These are phyloP conservation scores for Phodopus roborovskii DNA, from an alignment of 2,113 vertebrate species.

Conservation along the genomic window DNA sequence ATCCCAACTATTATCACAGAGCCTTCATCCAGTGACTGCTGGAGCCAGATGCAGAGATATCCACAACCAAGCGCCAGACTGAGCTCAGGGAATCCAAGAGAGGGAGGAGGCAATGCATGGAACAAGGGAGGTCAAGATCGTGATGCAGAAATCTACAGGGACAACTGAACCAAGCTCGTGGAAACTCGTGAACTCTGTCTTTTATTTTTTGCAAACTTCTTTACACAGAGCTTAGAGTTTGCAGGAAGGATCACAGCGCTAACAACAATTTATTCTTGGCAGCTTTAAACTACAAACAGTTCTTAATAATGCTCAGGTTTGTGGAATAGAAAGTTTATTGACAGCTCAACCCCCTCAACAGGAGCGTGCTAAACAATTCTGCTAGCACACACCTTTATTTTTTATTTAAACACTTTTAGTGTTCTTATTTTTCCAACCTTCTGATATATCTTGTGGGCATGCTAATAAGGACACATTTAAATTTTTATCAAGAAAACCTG, in stretches of 20 bases:
- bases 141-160: too few species aligned
- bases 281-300: background rate
- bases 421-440: background rate
- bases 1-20: too few species aligned
- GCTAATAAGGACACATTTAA: background rate
- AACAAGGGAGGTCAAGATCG: too few species aligned
- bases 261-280: background rate
- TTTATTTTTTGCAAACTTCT: background rate
- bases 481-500: background rate
- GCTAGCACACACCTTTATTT: background rate
- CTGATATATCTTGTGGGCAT: background rate
- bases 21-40: too few species aligned
- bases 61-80: too few species aligned
- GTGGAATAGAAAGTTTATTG: background rate
- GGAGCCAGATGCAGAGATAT: too few species aligned
- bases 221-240: background rate
- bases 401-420: background rate
- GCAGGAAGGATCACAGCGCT: background rate
- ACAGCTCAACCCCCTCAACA: background rate
- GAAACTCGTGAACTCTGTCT: background rate
- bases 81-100: too few species aligned
- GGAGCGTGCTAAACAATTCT: background rate
- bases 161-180: too few species aligned
- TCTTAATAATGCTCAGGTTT: background rate
- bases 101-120: too few species aligned